phyloP scores from a whole-genome alignment of 1,140 invertebrate genomes.

The Neodiprion virginianus region DNA sequence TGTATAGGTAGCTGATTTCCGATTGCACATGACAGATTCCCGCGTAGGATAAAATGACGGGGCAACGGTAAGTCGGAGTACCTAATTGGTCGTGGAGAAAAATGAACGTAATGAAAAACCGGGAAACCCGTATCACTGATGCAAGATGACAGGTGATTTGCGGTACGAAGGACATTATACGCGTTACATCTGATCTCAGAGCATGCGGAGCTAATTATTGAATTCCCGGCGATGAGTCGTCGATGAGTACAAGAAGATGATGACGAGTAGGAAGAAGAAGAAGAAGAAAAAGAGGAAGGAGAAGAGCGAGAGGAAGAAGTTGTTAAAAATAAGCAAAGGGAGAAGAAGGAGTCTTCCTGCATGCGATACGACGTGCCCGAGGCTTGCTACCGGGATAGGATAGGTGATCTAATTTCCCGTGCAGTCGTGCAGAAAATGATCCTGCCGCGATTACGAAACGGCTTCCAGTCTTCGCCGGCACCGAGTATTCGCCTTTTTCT shows the following conservation, averaged over 20 bases:
- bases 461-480: constrained; percentile 59
- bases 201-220: constrained; percentile 50
- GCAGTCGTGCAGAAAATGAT: constrained; percentile 64
- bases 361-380: constrained; percentile 41
- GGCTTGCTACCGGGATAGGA: constrained; percentile 52
- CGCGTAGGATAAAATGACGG: too few species aligned
- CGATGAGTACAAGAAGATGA: constrained; percentile 36
- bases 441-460: constrained; percentile 59
- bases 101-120: too few species aligned
- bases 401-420: constrained; percentile 62
- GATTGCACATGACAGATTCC: too few species aligned
- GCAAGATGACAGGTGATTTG: background rate
- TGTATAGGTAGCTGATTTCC: too few species aligned
- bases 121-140: too few species aligned
- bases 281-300: background rate
- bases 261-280: constrained; percentile 19
- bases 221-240: constrained; percentile 51
- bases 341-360: constrained; percentile 47
- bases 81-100: too few species aligned
- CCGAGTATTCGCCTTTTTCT: constrained; percentile 23
- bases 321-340: too few species aligned
- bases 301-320: background rate
- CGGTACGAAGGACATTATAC: background rate
- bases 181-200: background rate
- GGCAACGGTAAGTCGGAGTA: too few species aligned